A percentile compares a stretch with the other conserved stretches of the same genome.
These are phyloP conservation scores for Neodontobutis hainanensis DNA, from an alignment of 2,113 vertebrate genomes.

Conservation along the genomic window DNA sequence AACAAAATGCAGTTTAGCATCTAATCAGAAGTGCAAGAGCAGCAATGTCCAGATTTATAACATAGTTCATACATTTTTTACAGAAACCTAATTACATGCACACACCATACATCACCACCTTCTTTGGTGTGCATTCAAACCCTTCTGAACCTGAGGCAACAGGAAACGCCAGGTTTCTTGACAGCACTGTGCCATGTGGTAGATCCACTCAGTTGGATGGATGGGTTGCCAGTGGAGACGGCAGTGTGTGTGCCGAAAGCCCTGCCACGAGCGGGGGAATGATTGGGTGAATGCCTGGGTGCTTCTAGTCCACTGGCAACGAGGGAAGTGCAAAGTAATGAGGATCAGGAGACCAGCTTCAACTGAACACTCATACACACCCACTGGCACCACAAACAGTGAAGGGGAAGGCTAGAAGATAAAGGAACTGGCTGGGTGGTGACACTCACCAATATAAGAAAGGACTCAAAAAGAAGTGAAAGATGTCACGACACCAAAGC, in stretches of 20 bases:
- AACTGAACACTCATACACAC: conserved; percentile 25
- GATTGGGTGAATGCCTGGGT: conserved; percentile 50
- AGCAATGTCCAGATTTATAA: too few relatives aligned
- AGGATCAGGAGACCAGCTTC: conserved; percentile 53
- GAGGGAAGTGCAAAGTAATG: conserved; percentile 48
- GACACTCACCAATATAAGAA: background rate
- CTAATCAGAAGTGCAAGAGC: too few relatives aligned
- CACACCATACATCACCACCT: background rate
- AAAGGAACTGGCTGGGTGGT: conserved; percentile 8
- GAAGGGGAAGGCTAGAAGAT: background rate
- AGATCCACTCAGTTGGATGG: conserved; percentile 26
- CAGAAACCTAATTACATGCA: background rate
- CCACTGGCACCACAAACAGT: conserved; percentile 5
- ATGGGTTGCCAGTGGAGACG: conserved; percentile 36
- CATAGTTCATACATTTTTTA: background rate
- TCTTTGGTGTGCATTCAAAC: background rate
- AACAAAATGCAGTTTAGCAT: too few relatives aligned
- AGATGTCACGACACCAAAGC: conserved; percentile 1
- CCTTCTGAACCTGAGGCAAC: conserved; percentile 25
- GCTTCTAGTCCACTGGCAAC: conserved; percentile 55
- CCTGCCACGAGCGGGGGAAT: conserved; percentile 51
- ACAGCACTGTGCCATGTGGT: conserved; percentile 21
- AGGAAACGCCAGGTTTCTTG: conserved; percentile 35
- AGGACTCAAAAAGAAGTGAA: background rate
- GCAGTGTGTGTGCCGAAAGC: conserved; percentile 42